Base-by-base conservation (phyloP, 2,888 invertebrate genomes). In the Homarus gammarus region DNA sequence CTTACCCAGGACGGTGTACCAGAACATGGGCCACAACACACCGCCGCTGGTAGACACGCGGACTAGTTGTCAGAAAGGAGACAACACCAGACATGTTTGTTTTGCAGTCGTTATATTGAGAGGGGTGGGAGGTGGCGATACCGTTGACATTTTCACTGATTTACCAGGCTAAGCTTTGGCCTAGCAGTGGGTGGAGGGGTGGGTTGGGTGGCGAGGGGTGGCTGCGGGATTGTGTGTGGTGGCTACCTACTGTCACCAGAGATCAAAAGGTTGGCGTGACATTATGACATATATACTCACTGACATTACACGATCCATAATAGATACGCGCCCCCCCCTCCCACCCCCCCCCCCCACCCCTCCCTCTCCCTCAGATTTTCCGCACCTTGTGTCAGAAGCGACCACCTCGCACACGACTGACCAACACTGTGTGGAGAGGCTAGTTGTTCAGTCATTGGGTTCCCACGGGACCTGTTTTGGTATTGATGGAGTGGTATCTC, bases 401-500 rank as follows among this genome's bases (percentile, higher is more conserved):
- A n/a, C n/a, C n/a, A n/a, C n/a, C n/a, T n/a, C n/a, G n/a, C n/a
- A n/a, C n/a, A 22, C 73, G 12, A 33, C 36, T 22, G 8, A 33
- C 44, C 3, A 27, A 38, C 40, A 44, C 77, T 77, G 77, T n/a
- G 40, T 36, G 61, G 56, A 61, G 40, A 18, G 64, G n/a, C 27
- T 38, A 79, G n/a, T 79, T 61, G 61, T 64, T 38, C 38, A 40
- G 79, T 61, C 38, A 36, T 36, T n/a, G 61, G 38, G 61, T 61
- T 61, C 79, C 40, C 79, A 79, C 79, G 79, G 79, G 79, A 61
- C 40, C 61, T 61, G 79, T 79, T 79, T 38, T 79, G n/a, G 61
- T 79, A 79, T 79, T 79, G 79, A 79, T 79, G 79, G 79, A 56
- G 38, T 31, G 64, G 78, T 78, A 78, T 78, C 36, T 56, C 56